Percentiles rank a stretch among this genome's conserved stretches.
These are phyloP conservation scores for Drosophila paranaensis DNA, from an alignment of 2,888 invertebrate genomes.

Conservation along the genomic window DNA sequence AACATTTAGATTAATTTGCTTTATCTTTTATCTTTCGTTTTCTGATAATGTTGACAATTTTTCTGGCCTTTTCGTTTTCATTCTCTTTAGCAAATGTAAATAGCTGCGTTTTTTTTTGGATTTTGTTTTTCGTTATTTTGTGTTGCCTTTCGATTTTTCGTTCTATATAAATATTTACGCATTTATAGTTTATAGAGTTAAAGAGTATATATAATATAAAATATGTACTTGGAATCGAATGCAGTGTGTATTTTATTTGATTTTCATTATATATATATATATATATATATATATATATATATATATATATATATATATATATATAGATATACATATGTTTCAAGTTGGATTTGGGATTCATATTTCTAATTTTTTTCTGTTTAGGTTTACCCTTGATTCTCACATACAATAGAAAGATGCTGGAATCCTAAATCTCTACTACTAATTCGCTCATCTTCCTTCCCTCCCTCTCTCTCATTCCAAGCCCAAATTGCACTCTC, in stretches of 20 bases:
- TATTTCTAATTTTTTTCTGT: conserved; percentile 1
- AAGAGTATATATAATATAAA: conserved; percentile 74
- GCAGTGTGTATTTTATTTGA: conserved; percentile 48
- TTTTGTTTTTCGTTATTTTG: conserved; percentile 1
- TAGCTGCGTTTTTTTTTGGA: conserved; percentile 32
- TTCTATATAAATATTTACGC: conserved; percentile 60
- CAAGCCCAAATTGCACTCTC: conserved; percentile 23
- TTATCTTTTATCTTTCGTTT: conserved; percentile 30
- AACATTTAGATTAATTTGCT: conserved; percentile 79
- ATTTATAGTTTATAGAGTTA: conserved; percentile 54
- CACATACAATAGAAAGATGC: conserved; percentile 47
- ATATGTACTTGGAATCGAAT: conserved; percentile 78
- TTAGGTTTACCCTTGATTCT: conserved; percentile 20
- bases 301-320: conserved; percentile 34
- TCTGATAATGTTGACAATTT: conserved; percentile 27
- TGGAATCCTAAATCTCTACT: conserved; percentile 16
- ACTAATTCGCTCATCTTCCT: background rate
- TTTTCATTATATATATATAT: conserved; percentile 30
- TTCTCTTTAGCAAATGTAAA: conserved; percentile 54
- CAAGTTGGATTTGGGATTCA: conserved; percentile 31
- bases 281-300: conserved; percentile 31
- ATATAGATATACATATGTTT: conserved; percentile 50
- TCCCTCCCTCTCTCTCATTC: background rate
- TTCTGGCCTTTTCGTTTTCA: background rate
- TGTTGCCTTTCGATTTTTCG: conserved; percentile 28